phyloP scores from a whole-genome alignment of 2,888 invertebrate genomes.

The Ophonus ardosiacus region DNA sequence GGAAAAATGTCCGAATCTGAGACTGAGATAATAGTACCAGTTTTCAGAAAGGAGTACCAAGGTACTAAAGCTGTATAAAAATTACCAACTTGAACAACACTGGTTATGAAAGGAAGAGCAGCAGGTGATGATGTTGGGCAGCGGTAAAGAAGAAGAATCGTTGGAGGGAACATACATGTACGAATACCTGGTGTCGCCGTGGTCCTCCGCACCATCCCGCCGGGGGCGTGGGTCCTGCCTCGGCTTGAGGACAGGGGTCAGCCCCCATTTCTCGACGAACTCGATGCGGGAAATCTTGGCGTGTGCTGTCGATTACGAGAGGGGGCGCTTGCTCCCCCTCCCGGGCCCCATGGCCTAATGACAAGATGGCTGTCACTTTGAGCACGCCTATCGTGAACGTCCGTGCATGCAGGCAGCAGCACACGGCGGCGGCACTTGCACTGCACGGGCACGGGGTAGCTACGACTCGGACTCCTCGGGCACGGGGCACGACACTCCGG shows the following conservation, averaged over 20 bases:
- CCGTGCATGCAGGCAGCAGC: conserved; percentile 72
- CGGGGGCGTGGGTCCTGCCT: conserved; percentile 94
- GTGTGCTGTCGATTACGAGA: conserved; percentile 80
- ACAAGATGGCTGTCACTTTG: conserved; percentile 67
- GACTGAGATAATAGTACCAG: too few relatives aligned
- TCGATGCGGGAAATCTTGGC: conserved; percentile 98
- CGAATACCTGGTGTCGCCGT: conserved; percentile 84
- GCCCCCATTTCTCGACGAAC: conserved; percentile 98
- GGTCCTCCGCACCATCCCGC: conserved; percentile 82
- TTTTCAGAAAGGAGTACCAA: too few relatives aligned
- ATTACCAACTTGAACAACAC: too few relatives aligned
- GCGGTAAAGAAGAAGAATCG: not conserved
- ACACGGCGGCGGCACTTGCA: conserved; percentile 72
- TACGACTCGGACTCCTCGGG: conserved; percentile 68
- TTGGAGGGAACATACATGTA: conserved; percentile 56
- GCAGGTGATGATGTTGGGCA: conserved; percentile 7
- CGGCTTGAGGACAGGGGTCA: conserved; percentile 98
- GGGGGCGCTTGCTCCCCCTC: conserved; percentile 80
- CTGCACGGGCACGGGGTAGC: too few relatives aligned
- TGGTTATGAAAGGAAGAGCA: not conserved
- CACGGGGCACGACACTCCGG: not conserved
- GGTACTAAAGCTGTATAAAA: too few relatives aligned
- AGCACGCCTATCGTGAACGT: conserved; percentile 67
- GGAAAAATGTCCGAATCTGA: too few relatives aligned
- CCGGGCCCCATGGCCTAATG: conserved; percentile 79